A percentile compares a stretch with the other conserved stretches of the same genome.
Evolutionary conservation across 92 coral and sea anemone genomes (phyloP).

Genomic region (Meandrina meandrites): DNA sequence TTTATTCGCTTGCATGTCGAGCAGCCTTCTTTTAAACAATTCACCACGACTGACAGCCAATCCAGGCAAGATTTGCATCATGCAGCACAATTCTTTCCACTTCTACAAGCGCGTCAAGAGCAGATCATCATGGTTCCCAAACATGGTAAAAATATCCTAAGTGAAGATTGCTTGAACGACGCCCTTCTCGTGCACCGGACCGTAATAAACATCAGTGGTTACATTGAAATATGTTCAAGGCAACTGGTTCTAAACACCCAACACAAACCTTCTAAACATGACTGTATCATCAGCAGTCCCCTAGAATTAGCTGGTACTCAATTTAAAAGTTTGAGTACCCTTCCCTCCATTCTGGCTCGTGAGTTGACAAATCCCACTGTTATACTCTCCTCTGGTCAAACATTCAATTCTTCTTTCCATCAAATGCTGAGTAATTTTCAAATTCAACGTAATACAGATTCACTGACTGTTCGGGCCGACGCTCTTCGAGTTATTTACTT

Average conservation of each 20-base stretch:
- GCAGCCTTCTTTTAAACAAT: constrained; percentile 3
- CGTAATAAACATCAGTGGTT: constrained; percentile 39
- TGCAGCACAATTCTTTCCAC: constrained; percentile 31
- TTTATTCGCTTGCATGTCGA: constrained; percentile 20
- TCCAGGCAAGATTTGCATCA: constrained; percentile 21
- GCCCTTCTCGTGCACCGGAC: constrained; percentile 36
- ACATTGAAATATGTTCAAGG: constrained; percentile 17
- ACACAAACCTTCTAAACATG: not conserved
- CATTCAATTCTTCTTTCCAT: constrained; percentile 8
- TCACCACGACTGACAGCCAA: constrained; percentile 11
- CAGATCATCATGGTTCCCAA: constrained; percentile 30
- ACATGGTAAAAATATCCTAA: constrained; percentile 40
- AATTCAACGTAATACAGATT: not conserved
- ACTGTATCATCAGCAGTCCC: constrained; percentile 16
- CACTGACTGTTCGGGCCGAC: constrained; percentile 6
- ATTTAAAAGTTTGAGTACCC: not conserved
- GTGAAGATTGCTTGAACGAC: constrained; percentile 43
- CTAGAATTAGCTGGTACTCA: constrained; percentile 13
- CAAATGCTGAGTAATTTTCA: not conserved
- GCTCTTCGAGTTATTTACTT: constrained; percentile 38
- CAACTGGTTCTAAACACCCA: not conserved
- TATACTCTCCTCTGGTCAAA: constrained; percentile 17
- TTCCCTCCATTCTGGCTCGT: not conserved
- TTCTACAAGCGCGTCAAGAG: constrained; percentile 34
- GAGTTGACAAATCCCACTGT: constrained; percentile 9